A percentile compares a stretch with the other conserved stretches of the same genome.
phyloP scores from a whole-genome alignment of 1,140 invertebrate genomes.

The Drosophila bocki region DNA sequence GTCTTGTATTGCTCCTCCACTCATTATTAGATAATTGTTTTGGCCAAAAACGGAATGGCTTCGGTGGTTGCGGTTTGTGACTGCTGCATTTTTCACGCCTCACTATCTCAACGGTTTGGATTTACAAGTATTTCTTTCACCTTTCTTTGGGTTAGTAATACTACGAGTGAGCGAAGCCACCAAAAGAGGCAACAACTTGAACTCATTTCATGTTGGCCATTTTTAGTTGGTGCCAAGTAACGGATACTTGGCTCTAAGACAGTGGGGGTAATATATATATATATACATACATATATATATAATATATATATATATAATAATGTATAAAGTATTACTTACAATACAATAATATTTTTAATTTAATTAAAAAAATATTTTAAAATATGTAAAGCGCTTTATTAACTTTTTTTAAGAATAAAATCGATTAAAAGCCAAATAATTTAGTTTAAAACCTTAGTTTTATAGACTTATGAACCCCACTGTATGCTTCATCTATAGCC shows the following conservation, averaged over 20 bases:
- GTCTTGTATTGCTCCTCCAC: background rate
- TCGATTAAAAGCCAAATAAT: background rate
- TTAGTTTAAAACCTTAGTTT: fast-evolving
- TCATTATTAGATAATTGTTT: slow-evolving; percentile 46
- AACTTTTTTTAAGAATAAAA: background rate
- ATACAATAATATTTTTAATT: too few relatives aligned
- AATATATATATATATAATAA: too few relatives aligned
- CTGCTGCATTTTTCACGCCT: slow-evolving; percentile 59
- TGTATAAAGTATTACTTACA: too few relatives aligned
- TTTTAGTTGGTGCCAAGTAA: slow-evolving; percentile 40
- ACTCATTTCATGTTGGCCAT: slow-evolving; percentile 49
- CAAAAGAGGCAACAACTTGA: slow-evolving; percentile 48
- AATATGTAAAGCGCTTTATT: background rate
- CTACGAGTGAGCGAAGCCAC: slow-evolving; percentile 12
- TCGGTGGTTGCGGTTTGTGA: slow-evolving; percentile 21
- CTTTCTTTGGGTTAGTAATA: background rate
- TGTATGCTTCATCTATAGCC: slow-evolving; percentile 3
- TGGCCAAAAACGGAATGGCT: slow-evolving; percentile 46
- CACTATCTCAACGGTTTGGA: slow-evolving; percentile 27
- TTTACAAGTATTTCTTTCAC: slow-evolving; percentile 19
- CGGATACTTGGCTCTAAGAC: background rate
- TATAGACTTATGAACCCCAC: background rate
- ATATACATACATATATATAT: too few relatives aligned
- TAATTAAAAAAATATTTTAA: too few relatives aligned
- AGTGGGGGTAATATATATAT: background rate